Percentiles rank a stretch among this genome's conserved stretches.
Conservation (phyloP, 2,888 invertebrate species). For the Phalera bucephala region DNA sequence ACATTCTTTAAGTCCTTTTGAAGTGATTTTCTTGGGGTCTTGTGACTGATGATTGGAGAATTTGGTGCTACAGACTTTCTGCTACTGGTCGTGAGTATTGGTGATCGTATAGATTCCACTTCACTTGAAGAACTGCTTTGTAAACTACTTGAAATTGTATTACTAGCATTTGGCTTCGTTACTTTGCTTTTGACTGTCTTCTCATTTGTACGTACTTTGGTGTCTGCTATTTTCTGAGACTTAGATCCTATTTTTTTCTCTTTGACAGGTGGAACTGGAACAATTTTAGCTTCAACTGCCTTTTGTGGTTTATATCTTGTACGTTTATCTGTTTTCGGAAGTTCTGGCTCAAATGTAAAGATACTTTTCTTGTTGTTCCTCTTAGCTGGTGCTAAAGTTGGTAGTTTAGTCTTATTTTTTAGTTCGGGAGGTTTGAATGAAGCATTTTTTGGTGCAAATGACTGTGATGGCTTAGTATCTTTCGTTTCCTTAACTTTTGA, state of each 20-base stretch:
- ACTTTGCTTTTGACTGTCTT: slow-evolving; percentile 28
- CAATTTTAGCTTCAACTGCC: no score
- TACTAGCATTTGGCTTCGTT: slow-evolving; percentile 19
- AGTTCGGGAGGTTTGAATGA: slow-evolving; percentile 72
- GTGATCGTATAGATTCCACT: slow-evolving; percentile 10
- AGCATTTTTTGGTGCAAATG: slow-evolving; percentile 81
- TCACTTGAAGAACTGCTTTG: slow-evolving; percentile 39
- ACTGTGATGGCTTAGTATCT: slow-evolving; percentile 27
- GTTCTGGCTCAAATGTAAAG: slow-evolving; percentile 43
- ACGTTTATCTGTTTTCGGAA: no score
- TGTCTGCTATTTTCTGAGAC: slow-evolving; percentile 20
- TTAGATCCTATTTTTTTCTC: slow-evolving; percentile 21
- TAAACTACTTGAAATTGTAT: no score
- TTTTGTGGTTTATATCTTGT: no score
- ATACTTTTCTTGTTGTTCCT: no score
- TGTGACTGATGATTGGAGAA: slow-evolving; percentile 3
- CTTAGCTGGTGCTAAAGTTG: slow-evolving; percentile 34
- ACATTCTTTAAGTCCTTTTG: slow-evolving; percentile 9
- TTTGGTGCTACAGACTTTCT: background rate
- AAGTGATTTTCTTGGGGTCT: slow-evolving; percentile 28
- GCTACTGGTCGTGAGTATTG: slow-evolving; percentile 4
- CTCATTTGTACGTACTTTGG: no score
- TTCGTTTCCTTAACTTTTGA: slow-evolving; percentile 17
- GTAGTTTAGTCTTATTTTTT: slow-evolving; percentile 39
- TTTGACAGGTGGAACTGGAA: no score